A percentile compares a stretch with the other conserved stretches of the same genome.
Evolutionary conservation across 2,888 invertebrate species (phyloP).

Genomic region (Thereva unica): DNA sequence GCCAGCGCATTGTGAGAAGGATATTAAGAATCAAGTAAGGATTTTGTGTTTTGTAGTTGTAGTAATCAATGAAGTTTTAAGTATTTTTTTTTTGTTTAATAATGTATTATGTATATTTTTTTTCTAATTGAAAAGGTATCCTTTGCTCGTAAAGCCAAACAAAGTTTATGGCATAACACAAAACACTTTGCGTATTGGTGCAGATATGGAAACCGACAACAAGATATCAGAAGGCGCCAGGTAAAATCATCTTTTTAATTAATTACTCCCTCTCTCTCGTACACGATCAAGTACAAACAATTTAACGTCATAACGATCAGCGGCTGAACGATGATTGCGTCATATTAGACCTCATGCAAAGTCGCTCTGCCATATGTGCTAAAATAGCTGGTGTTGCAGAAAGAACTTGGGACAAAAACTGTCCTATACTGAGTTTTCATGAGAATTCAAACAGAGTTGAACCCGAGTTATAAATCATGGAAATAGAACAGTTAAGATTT

Average conservation of each 20-base stretch:
- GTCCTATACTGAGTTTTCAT: too few relatives aligned
- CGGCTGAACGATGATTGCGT: too few relatives aligned
- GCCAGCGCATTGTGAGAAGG: slow-evolving; percentile 68
- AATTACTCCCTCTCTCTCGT: slow-evolving; percentile 20
- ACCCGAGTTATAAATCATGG: too few relatives aligned
- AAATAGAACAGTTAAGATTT: too few relatives aligned
- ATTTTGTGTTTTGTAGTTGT: too few relatives aligned
- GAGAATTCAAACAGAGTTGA: too few relatives aligned
- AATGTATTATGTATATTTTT: not conserved
- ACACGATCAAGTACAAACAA: slow-evolving; percentile 21
- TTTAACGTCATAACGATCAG: not conserved
- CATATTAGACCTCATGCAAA: too few relatives aligned
- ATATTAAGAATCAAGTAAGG: slow-evolving; percentile 69
- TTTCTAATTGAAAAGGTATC: slow-evolving; percentile 48
- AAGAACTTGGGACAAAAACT: too few relatives aligned
- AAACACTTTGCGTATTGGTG: slow-evolving; percentile 73
- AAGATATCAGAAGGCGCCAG: slow-evolving; percentile 71
- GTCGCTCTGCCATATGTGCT: too few relatives aligned
- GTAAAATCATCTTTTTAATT: slow-evolving; percentile 57
- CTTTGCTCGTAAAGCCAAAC: slow-evolving; percentile 56
- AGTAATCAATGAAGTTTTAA: too few relatives aligned
- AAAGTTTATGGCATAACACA: slow-evolving; percentile 59
- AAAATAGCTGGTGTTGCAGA: too few relatives aligned
- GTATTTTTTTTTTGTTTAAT: not conserved
- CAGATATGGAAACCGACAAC: slow-evolving; percentile 70